Evolutionary conservation across 2,113 vertebrate genomes (phyloP).

Genomic region (Arvicanthis niloticus): DNA sequence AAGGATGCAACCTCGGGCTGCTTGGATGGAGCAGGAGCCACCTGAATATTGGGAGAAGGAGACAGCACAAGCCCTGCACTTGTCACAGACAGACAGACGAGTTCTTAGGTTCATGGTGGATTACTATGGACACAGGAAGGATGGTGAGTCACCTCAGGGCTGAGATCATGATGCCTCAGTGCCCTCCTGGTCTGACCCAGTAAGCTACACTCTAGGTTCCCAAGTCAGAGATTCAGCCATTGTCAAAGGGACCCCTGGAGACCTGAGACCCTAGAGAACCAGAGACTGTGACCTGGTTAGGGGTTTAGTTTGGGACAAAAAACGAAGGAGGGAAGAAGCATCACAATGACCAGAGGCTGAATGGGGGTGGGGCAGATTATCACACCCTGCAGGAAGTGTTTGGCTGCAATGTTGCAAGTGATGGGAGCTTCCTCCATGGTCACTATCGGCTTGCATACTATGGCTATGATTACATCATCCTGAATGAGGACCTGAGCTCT

Average conservation of each 20-base stretch:
- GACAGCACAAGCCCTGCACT: neutral
- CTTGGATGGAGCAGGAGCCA: neutral
- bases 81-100: rapidly evolving
- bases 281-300: no score
- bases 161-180: no score
- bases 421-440: neutral
- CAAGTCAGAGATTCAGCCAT: neutral
- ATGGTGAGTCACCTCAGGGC: neutral
- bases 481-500: slow-evolving; percentile 65
- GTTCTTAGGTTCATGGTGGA: neutral
- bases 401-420: neutral
- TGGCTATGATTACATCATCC: slow-evolving; percentile 56
- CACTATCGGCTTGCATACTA: neutral
- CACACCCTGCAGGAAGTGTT: neutral
- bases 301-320: neutral
- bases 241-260: neutral
- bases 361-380: neutral
- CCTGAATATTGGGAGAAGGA: neutral
- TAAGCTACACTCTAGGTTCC: neutral
- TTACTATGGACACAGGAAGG: neutral
- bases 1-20: neutral
- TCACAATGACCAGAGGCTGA: neutral
- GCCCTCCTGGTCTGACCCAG: neutral
- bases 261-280: neutral
- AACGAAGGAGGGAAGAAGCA: neutral